Base-by-base conservation (phyloP, 2,113 vertebrate genomes). In the Colius striatus region DNA sequence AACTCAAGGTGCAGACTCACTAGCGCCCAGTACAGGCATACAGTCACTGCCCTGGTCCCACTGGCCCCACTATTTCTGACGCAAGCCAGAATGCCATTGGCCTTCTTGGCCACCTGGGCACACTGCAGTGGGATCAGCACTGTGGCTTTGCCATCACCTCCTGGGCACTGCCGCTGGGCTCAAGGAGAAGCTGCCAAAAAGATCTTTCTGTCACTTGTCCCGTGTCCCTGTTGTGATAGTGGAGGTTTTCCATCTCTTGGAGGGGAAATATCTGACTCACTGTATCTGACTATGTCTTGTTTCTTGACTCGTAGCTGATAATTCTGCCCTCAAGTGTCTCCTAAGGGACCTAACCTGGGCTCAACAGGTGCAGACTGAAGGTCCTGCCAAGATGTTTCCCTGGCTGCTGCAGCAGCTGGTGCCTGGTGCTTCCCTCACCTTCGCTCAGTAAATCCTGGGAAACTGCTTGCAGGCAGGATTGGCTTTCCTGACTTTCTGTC, bases 101-200 rank as follows among this genome's bases (percentile, higher is more conserved):
- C 38, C 38, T 41, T 41, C 38, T 41, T 41, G 38, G 38, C 38
- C 38, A 41, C 38, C 38, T 41, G 38, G 38, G 38, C 38, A 41
- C 38, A 41, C 38, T 41, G 38, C 38, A 41, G 38, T 41, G 38
- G 60, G 30, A 1, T 19, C 26, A 0, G 29, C 4, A 0, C 34
- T 1, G 0, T n/a, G 0, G 0, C 67, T 67, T 18, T 58, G 6
- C 45, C 23, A 57, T 38, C 55, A 3, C 9, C 10, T 6, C 60
- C 47, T 1, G 0, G 55, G 36, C 60, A 25, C 20, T 1, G 0
- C 62, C 1, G 2, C 0, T 21, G 66, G 32, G 29, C 17, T 74
- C 2, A 3, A 3, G 63, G 7, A 38, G 50, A 26, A 41, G 51
- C 23, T 91, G 50, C 10, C 62, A 27, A 16, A 17, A n/a, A 16